Evolutionary conservation across 2,888 invertebrate species (phyloP).

Genomic region (Pemphredon lugubris): DNA sequence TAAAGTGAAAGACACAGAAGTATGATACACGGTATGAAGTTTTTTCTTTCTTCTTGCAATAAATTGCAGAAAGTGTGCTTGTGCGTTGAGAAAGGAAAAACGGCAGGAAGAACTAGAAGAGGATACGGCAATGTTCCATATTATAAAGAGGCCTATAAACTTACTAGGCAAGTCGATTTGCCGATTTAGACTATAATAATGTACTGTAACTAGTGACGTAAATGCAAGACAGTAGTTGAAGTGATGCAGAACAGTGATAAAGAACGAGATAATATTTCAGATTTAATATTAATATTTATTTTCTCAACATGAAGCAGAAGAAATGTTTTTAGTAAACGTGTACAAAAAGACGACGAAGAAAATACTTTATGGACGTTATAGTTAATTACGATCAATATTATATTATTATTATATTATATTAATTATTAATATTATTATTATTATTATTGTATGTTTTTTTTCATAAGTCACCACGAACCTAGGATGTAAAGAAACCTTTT

Average conservation of each 20-base stretch:
- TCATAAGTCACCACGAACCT: conserved; percentile 68
- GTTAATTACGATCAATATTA: conserved; percentile 77
- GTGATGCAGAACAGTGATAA: conserved; percentile 70
- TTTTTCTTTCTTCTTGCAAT: conserved; percentile 16
- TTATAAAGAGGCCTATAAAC: conserved; percentile 79
- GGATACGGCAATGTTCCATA: conserved; percentile 70
- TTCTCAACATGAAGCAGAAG: conserved; percentile 76
- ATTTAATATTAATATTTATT: conserved; percentile 81
- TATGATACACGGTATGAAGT: conserved; percentile 30
- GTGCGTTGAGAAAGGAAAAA: conserved; percentile 32
- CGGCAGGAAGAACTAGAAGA: conserved; percentile 43
- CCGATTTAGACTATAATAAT: conserved; percentile 72
- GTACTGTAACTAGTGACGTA: conserved; percentile 66
- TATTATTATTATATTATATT: conserved; percentile 66
- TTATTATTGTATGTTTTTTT: conserved; percentile 65
- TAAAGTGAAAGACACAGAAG: conserved; percentile 35
- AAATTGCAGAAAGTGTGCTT: conserved; percentile 40
- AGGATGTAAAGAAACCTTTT: conserved; percentile 71
- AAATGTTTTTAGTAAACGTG: conserved; percentile 78
- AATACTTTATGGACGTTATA: conserved; percentile 79
- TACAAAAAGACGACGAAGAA: conserved; percentile 76
- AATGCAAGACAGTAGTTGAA: conserved; percentile 63
- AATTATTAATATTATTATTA: conserved; percentile 61
- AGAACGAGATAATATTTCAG: conserved; percentile 76
- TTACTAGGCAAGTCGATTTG: conserved; percentile 78